Conservation (phyloP, 2,888 invertebrate genomes). For the Iselma pallidipennis region DNA sequence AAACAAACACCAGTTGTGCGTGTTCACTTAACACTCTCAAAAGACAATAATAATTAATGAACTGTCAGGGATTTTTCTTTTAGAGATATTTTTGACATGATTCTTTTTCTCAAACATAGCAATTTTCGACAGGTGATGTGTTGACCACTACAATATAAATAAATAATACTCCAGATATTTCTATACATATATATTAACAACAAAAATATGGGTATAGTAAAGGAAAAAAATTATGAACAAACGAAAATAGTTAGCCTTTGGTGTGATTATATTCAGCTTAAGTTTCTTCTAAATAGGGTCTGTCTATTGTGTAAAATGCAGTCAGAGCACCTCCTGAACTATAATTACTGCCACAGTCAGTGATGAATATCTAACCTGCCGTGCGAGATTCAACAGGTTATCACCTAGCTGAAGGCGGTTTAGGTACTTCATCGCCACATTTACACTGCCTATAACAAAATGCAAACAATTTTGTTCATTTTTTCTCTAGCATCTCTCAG, state of each 20-base stretch:
- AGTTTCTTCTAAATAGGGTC: conserved; percentile 18
- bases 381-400: conserved; percentile 41
- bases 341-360: conserved; percentile 38
- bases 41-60: conserved; percentile 13
- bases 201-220: not conserved
- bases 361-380: conserved; percentile 43
- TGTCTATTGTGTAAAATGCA: conserved; percentile 22
- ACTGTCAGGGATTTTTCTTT: conserved; percentile 8
- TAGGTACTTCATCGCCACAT: not conserved
- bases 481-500: too few relatives aligned
- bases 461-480: not conserved
- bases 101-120: conserved; percentile 6
- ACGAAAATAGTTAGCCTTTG: conserved; percentile 2
- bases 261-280: conserved; percentile 40
- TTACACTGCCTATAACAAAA: not conserved
- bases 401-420: conserved; percentile 25
- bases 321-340: conserved; percentile 25
- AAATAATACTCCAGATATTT: conserved; percentile 3
- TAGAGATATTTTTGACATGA: not conserved
- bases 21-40: conserved; percentile 6
- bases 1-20: conserved; percentile 13
- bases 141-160: conserved; percentile 8
- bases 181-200: not conserved
- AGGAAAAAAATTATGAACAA: not conserved
- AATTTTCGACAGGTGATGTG: conserved; percentile 24